These are phyloP conservation scores for Dicentrarchus labrax DNA, from an alignment of 2,113 vertebrate genomes.

Conservation along the genomic window DNA sequence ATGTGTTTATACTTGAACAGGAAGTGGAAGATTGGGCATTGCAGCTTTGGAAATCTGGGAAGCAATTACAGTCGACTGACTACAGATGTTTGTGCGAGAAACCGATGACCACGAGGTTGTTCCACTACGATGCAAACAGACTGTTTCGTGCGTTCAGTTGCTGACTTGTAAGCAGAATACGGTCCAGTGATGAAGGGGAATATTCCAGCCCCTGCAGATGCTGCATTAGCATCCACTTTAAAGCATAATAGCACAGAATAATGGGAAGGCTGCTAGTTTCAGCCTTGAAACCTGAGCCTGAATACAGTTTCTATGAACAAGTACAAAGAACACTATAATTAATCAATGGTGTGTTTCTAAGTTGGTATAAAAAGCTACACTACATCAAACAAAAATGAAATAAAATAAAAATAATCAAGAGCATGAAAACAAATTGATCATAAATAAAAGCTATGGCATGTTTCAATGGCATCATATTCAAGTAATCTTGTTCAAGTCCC, in stretches of 20 bases:
- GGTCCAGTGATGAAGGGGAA: conserved; percentile 68
- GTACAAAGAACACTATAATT: conserved; percentile 63
- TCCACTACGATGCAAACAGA: conserved; percentile 27
- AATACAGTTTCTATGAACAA: conserved; percentile 61
- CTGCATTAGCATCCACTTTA: conserved; percentile 70
- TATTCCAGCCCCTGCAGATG: conserved; percentile 45
- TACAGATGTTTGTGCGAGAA: conserved; percentile 64
- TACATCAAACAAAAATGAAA: conserved; percentile 61
- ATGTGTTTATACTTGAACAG: conserved; percentile 70
- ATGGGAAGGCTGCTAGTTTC: conserved; percentile 54
- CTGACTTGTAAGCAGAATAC: conserved; percentile 37
- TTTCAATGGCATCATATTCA: conserved; percentile 88
- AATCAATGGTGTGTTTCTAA: conserved; percentile 63
- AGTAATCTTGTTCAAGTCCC: conserved; percentile 90
- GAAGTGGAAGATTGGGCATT: conserved; percentile 66
- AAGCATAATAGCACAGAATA: conserved; percentile 71
- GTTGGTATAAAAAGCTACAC: conserved; percentile 70
- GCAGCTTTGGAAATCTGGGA: conserved; percentile 69
- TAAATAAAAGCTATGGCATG: conserved; percentile 85
- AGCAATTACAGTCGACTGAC: conserved; percentile 65
- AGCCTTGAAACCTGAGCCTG: conserved; percentile 74
- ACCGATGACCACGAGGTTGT: conserved; percentile 41
- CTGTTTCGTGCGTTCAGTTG: conserved; percentile 41
- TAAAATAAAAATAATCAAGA: not conserved
- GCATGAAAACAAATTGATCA: conserved; percentile 44